phyloP scores from a whole-genome alignment of 2,888 invertebrate species.

The Xanthia icteritia region DNA sequence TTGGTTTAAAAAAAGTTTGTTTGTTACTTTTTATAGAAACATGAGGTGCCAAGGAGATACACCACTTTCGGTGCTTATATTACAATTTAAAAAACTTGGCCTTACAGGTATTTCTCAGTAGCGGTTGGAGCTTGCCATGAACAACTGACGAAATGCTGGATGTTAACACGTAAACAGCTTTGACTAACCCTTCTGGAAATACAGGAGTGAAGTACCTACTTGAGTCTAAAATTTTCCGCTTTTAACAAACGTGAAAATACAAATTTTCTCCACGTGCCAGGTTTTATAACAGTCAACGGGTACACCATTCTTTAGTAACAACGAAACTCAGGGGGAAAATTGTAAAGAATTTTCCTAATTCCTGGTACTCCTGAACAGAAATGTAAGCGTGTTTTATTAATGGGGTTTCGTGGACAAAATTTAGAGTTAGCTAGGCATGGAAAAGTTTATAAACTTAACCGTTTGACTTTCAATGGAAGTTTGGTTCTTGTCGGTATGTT shows the following conservation, averaged over 20 bases:
- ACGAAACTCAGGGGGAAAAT: not conserved
- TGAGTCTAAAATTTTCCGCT: not conserved
- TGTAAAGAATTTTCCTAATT: slow-evolving; percentile 8
- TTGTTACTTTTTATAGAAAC: not conserved
- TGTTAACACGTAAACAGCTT: not conserved
- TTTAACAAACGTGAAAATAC: slow-evolving; percentile 8
- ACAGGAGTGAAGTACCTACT: no score
- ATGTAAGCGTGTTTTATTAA: slow-evolving; percentile 29
- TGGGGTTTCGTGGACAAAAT: slow-evolving; percentile 1
- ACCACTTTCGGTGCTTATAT: no score
- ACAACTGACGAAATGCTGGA: not conserved
- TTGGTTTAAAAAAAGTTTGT: not conserved
- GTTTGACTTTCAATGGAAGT: slow-evolving; percentile 14
- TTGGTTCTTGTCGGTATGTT: not conserved
- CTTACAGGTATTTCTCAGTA: no score
- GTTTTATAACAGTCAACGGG: not conserved
- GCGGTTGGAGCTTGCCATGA: no score
- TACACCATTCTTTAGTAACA: not conserved
- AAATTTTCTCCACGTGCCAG: slow-evolving; percentile 14
- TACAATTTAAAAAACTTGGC: not conserved
- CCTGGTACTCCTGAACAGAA: not conserved
- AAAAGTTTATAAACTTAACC: slow-evolving; percentile 21
- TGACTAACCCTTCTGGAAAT: not conserved
- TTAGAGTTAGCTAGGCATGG: slow-evolving; percentile 21
- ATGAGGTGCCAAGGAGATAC: not conserved